These are phyloP conservation scores for Drosophila serrata DNA, from an alignment of 1,140 invertebrate species.

Conservation along the genomic window DNA sequence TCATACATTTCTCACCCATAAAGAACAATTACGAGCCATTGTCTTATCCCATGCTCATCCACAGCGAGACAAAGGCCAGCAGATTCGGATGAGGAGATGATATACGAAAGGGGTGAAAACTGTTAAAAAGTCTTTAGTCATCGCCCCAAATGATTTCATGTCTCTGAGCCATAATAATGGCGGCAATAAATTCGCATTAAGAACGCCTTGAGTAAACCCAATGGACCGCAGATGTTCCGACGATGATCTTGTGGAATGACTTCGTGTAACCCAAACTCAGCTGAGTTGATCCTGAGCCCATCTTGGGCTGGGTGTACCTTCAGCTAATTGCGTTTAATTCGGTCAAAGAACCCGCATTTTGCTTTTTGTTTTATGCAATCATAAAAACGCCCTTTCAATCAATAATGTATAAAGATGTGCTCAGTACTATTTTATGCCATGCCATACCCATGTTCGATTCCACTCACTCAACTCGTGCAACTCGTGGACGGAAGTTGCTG, in stretches of 20 bases:
- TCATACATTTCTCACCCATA: conserved; percentile 33
- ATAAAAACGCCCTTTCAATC: conserved; percentile 55
- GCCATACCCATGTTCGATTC: conserved; percentile 21
- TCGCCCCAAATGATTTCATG: conserved; percentile 62
- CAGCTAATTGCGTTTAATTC: conserved; percentile 81
- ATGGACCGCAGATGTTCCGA: conserved; percentile 53
- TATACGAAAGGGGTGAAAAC: conserved; percentile 56
- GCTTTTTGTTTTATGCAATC: conserved; percentile 65
- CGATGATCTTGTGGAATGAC: conserved; percentile 48
- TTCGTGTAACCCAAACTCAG: conserved; percentile 16
- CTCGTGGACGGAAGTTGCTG: conserved; percentile 74
- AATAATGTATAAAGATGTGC: conserved; percentile 41
- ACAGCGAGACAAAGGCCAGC: conserved; percentile 46
- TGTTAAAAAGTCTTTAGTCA: conserved; percentile 78
- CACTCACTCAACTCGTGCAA: conserved; percentile 49
- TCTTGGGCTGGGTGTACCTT: conserved; percentile 50
- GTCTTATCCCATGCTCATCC: conserved; percentile 54
- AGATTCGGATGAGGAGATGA: conserved; percentile 36
- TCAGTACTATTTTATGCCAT: conserved; percentile 4
- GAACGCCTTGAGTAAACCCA: conserved; percentile 51
- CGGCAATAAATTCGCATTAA: conserved; percentile 82
- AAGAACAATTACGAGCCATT: conserved; percentile 72
- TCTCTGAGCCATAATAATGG: conserved; percentile 67
- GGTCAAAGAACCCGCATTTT: conserved; percentile 79
- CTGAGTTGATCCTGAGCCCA: conserved; percentile 35